These are phyloP conservation scores for Xyrichtys novacula DNA, from an alignment of 2,797 vertebrate species.

Conservation along the genomic window DNA sequence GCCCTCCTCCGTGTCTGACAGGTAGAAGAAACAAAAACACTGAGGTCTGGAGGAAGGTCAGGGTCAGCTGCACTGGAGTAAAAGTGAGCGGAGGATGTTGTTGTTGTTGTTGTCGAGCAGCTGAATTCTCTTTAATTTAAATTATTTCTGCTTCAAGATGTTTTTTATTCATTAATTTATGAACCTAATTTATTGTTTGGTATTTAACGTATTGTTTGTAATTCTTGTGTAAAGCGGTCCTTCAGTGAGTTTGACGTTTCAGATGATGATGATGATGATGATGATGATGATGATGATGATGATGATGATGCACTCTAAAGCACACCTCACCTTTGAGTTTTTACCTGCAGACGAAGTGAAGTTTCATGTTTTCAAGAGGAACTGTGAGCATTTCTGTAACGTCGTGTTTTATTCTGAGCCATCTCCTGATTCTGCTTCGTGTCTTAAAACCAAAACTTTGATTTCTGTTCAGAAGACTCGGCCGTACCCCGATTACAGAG, in stretches of 20 bases:
- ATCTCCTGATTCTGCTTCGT: slow-evolving; percentile 55
- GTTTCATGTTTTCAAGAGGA: slow-evolving; percentile 64
- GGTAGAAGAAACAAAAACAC: slow-evolving; percentile 49
- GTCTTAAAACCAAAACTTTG: slow-evolving; percentile 64
- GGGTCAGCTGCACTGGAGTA: slow-evolving; percentile 80
- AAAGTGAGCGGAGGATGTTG: slow-evolving; percentile 60
- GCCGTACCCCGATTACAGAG: slow-evolving; percentile 31
- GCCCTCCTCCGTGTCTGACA: slow-evolving; percentile 44
- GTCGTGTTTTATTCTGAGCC: slow-evolving; percentile 73
- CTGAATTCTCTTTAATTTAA: slow-evolving; percentile 79
- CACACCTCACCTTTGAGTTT: slow-evolving; percentile 50
- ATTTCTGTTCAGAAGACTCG: slow-evolving; percentile 35
- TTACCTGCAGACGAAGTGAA: slow-evolving; percentile 53
- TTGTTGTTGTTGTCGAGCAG: slow-evolving; percentile 75
- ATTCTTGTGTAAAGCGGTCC: slow-evolving; percentile 59
- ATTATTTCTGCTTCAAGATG: slow-evolving; percentile 71
- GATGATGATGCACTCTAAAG: slow-evolving; percentile 53
- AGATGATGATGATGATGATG: no score
- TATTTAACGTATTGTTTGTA: slow-evolving; percentile 75
- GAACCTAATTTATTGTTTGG: slow-evolving; percentile 85
- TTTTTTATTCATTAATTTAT: slow-evolving; percentile 84
- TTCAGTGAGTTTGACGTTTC: slow-evolving; percentile 57
- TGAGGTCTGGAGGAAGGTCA: slow-evolving; percentile 29
- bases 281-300: no score
- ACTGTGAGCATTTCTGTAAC: slow-evolving; percentile 57